phyloP scores from a whole-genome alignment of 2,888 invertebrate species.

The Azorinus chamasolen region DNA sequence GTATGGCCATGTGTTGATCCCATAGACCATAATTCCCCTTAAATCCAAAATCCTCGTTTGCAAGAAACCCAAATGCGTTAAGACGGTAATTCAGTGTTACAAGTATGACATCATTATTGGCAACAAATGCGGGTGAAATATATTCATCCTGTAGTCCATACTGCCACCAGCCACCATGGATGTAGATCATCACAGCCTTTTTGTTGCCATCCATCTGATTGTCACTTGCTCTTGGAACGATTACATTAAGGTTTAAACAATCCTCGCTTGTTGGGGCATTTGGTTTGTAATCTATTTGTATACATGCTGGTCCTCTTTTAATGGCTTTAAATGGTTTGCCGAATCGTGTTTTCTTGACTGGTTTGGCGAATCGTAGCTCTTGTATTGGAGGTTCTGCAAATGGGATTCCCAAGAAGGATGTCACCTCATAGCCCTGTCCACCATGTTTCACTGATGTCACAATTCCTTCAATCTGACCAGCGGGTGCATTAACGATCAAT shows the following conservation, averaged over 20 bases:
- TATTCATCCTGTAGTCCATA: conserved; percentile 79
- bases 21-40: conserved; percentile 87
- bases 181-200: conserved; percentile 87
- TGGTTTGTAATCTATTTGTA: too few species aligned
- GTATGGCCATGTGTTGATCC: too few species aligned
- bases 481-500: too few species aligned
- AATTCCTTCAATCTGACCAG: too few species aligned
- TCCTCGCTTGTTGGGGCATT: conserved; percentile 37
- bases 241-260: conserved; percentile 54
- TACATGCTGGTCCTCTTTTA: too few species aligned
- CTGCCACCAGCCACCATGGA: conserved; percentile 88
- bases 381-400: too few species aligned
- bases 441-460: too few species aligned
- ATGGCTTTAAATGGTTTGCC: too few species aligned
- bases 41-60: conserved; percentile 86
- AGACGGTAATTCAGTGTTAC: conserved; percentile 88
- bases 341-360: too few species aligned
- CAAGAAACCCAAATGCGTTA: conserved; percentile 87
- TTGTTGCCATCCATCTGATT: conserved; percentile 9
- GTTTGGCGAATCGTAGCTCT: too few species aligned
- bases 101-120: conserved; percentile 87
- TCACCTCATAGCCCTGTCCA: too few species aligned
- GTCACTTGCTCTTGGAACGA: conserved; percentile 30
- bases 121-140: conserved; percentile 70
- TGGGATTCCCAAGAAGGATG: too few species aligned